These are phyloP conservation scores for Aurelia sp. DNA, from an alignment of 30 jellyfish, hydroid and myxozoan genomes.

Conservation along the genomic window DNA sequence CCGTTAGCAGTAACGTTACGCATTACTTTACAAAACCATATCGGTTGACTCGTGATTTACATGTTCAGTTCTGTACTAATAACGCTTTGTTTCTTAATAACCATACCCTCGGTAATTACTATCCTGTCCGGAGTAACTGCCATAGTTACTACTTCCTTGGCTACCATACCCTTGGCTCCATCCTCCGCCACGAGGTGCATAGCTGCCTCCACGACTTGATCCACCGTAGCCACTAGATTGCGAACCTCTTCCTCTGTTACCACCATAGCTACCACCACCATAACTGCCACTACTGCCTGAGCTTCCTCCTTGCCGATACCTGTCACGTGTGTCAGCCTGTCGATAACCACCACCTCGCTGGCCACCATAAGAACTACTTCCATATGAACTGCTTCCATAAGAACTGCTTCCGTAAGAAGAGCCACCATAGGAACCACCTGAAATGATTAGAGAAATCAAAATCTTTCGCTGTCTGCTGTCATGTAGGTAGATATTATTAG, in stretches of 20 bases:
- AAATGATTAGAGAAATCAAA: too few relatives aligned
- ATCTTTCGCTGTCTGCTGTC: too few relatives aligned
- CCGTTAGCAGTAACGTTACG: too few relatives aligned
- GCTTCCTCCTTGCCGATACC: constrained; percentile 59
- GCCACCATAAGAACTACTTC: neutral
- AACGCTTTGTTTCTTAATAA: neutral
- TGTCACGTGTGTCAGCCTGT: constrained; percentile 29
- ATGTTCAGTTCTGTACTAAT: neutral
- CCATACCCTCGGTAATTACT: constrained; percentile 41
- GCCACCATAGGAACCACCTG: constrained; percentile 49
- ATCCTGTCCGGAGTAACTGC: constrained; percentile 64
- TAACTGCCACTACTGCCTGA: constrained; percentile 38
- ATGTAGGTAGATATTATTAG: too few relatives aligned
- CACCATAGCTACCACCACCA: constrained; percentile 56
- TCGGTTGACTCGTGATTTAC: too few relatives aligned
- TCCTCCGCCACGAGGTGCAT: constrained; percentile 75
- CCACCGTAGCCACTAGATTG: constrained; percentile 65
- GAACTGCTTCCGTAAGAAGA: constrained; percentile 68
- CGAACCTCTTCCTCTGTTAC: constrained; percentile 69
- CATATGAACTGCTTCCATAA: neutral
- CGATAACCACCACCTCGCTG: neutral
- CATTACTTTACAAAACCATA: too few relatives aligned
- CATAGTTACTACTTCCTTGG: constrained; percentile 58
- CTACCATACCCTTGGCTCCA: constrained; percentile 83
- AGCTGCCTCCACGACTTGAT: constrained; percentile 55